Evolutionary conservation across 2,888 invertebrate species (phyloP).

Genomic region (Shargacucullia verbasci): DNA sequence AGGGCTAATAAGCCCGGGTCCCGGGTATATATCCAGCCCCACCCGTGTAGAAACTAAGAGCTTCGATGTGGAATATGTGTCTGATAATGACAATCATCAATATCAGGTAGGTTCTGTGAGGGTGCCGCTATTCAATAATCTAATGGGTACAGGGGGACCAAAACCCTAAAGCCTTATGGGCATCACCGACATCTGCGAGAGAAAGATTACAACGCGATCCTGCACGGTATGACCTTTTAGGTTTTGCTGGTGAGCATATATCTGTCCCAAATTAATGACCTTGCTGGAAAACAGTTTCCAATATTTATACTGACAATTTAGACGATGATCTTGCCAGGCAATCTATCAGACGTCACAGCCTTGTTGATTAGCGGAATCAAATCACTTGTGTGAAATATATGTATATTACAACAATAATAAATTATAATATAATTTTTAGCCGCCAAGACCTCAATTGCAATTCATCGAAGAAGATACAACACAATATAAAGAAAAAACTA

Average conservation of each 20-base stretch:
- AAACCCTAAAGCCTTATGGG: too few relatives aligned
- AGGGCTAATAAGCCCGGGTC: slow-evolving; percentile 1
- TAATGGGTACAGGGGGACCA: too few relatives aligned
- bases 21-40: not conserved
- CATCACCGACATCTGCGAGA: too few relatives aligned
- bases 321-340: too few relatives aligned
- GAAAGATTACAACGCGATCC: too few relatives aligned
- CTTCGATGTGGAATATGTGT: slow-evolving; percentile 9
- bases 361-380: not conserved
- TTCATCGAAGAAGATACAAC: slow-evolving; percentile 7
- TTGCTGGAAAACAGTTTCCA: too few relatives aligned
- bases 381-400: too few relatives aligned
- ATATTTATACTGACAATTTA: too few relatives aligned
- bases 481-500: slow-evolving; percentile 21
- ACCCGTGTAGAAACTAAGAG: slow-evolving; percentile 9
- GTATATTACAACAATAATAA: not conserved
- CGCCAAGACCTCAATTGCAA: slow-evolving; percentile 8
- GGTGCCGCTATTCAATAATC: not conserved
- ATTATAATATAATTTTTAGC: slow-evolving; percentile 12
- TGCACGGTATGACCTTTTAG: too few relatives aligned
- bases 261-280: not conserved
- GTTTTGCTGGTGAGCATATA: not conserved
- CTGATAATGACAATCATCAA: slow-evolving; percentile 17
- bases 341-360: not conserved
- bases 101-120: slow-evolving; percentile 20